These are phyloP conservation scores for Hyposmocoma kahamanoa DNA, from an alignment of 1,140 invertebrate genomes.

Conservation along the genomic window DNA sequence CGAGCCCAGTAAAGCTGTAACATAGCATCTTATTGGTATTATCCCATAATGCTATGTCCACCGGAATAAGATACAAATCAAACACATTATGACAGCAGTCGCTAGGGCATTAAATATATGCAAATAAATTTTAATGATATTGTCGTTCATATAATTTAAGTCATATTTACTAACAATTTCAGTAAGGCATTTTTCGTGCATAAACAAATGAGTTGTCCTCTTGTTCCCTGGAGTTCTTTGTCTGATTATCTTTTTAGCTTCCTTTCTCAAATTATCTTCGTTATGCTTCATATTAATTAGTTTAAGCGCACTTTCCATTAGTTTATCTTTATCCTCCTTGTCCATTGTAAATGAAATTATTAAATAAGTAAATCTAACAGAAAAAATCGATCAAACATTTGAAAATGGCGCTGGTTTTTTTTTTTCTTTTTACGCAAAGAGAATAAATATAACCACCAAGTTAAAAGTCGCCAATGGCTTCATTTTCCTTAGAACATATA, in stretches of 20 bases:
- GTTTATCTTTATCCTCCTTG: too few relatives aligned
- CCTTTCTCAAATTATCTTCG: constrained; percentile 35
- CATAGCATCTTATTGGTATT: too few relatives aligned
- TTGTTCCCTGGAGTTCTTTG: constrained; percentile 33
- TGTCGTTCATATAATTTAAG: not conserved
- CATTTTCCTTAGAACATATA: too few relatives aligned
- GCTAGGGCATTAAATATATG: too few relatives aligned
- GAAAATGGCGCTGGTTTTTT: constrained; percentile 23
- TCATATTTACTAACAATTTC: constrained; percentile 42
- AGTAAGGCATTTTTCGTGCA: constrained; percentile 55
- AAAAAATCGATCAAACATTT: constrained; percentile 35
- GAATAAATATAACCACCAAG: too few relatives aligned
- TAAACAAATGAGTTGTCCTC: constrained; percentile 56
- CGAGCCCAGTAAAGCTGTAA: too few relatives aligned
- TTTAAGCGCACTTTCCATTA: constrained; percentile 29
- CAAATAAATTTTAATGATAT: too few relatives aligned
- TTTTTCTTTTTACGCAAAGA: too few relatives aligned
- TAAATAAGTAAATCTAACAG: constrained; percentile 11
- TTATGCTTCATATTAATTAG: constrained; percentile 24
- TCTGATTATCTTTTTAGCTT: constrained; percentile 48
- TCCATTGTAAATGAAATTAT: constrained; percentile 2
- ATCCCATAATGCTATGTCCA: too few relatives aligned
- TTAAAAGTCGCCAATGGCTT: too few relatives aligned
- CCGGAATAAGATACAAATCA: too few relatives aligned
- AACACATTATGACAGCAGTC: too few relatives aligned